A percentile compares a stretch with the other conserved stretches of the same genome.
phyloP scores from a whole-genome alignment of 2,797 vertebrate species.

The Pseudochromis fuscus region DNA sequence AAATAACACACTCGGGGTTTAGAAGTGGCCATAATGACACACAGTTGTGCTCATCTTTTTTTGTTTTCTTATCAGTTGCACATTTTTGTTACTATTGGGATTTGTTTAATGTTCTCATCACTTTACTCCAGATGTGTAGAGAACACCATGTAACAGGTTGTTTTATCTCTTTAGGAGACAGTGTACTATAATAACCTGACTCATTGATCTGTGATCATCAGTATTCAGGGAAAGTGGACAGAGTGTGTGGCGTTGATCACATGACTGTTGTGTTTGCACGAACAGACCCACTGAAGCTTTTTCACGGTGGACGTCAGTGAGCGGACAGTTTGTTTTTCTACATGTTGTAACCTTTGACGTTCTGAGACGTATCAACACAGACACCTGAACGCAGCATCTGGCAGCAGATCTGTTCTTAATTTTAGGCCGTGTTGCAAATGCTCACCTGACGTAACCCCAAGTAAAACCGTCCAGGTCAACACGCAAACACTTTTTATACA shows the following conservation, averaged over 20 bases:
- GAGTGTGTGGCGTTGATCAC: conserved; percentile 18
- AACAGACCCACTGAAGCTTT: not conserved
- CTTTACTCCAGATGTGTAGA: too few relatives aligned
- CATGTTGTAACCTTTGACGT: not conserved
- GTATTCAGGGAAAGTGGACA: not conserved
- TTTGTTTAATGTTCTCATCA: too few relatives aligned
- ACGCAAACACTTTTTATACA: too few relatives aligned
- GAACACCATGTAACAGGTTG: not conserved
- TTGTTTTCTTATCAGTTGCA: too few relatives aligned
- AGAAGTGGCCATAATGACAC: too few relatives aligned
- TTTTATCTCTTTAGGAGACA: not conserved
- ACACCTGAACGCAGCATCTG: not conserved
- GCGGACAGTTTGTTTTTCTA: not conserved
- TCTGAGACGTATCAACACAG: not conserved
- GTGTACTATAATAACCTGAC: conserved; percentile 18
- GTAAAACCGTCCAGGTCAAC: too few relatives aligned
- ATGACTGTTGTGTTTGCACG: not conserved
- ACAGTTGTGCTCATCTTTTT: too few relatives aligned
- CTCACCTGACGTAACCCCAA: too few relatives aligned
- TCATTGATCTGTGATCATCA: conserved; percentile 2
- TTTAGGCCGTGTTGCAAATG: not conserved
- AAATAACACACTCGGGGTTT: too few relatives aligned
- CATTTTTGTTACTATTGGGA: too few relatives aligned
- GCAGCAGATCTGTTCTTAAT: too few relatives aligned
- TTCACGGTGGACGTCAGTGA: too few relatives aligned